A percentile compares a stretch with the other conserved stretches of the same genome.
Conservation (phyloP, 2,797 vertebrate species). For the Pipistrellus kuhlii region DNA sequence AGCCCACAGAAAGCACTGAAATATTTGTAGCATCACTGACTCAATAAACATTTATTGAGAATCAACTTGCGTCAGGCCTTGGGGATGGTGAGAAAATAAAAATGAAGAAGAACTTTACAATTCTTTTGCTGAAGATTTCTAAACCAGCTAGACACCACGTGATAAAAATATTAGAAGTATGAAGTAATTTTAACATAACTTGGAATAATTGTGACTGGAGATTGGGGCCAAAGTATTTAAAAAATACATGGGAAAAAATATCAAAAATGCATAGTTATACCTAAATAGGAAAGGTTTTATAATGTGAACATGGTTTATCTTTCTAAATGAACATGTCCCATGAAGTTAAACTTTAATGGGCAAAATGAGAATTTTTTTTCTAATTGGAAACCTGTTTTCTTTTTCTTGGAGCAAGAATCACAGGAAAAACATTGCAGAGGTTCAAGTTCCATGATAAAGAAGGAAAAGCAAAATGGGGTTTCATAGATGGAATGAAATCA, state of each 20-base stretch:
- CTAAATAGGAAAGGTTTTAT: conserved; percentile 31
- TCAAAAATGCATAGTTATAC: conserved; percentile 4
- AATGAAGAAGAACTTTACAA: conserved; percentile 16
- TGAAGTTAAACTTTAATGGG: conserved; percentile 38
- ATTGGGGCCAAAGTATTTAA: conserved; percentile 17
- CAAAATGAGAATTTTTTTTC: conserved; percentile 69
- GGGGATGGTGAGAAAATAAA: not conserved
- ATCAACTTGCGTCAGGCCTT: not conserved
- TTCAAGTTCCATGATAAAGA: conserved; percentile 85
- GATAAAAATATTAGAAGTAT: conserved; percentile 32
- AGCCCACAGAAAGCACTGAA: not conserved
- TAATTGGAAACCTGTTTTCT: conserved; percentile 79
- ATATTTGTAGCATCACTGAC: not conserved
- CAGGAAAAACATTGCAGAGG: conserved; percentile 79
- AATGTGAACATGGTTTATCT: conserved; percentile 19
- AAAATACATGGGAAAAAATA: conserved; percentile 52
- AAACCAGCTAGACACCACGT: conserved; percentile 29
- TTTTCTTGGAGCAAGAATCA: conserved; percentile 78
- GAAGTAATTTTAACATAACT: conserved; percentile 59
- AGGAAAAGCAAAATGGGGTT: conserved; percentile 79
- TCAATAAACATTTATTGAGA: not conserved
- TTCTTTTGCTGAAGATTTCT: not conserved
- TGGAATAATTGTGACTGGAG: conserved; percentile 17
- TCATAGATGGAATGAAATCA: conserved; percentile 82
- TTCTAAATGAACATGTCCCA: conserved; percentile 34